Conservation (phyloP, 2,113 vertebrate species). For the Recurvirostra avosetta region DNA sequence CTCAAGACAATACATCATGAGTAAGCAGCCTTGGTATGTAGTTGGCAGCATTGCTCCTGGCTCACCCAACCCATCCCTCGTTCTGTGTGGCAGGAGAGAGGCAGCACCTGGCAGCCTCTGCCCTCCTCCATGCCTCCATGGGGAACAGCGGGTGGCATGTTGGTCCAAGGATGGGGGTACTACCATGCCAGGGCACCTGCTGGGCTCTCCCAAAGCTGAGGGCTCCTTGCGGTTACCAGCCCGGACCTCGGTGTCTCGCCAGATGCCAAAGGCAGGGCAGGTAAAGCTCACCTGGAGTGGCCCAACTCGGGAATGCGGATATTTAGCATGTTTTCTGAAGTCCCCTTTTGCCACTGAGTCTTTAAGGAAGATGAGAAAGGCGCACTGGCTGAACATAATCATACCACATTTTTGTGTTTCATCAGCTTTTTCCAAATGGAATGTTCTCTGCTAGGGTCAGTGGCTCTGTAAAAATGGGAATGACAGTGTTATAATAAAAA, state of each 20-base stretch:
- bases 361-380: neutral
- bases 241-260: neutral
- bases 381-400: neutral
- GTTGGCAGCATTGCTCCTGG: neutral
- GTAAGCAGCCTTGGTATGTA: neutral
- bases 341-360: neutral
- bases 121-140: neutral
- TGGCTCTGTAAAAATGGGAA: neutral
- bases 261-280: neutral
- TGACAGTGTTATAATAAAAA: neutral
- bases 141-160: rapidly evolving
- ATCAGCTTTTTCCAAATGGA: neutral
- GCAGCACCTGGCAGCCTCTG: neutral
- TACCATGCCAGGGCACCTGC: rapidly evolving
- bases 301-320: rapidly evolving
- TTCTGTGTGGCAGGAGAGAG: neutral
- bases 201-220: neutral
- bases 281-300: neutral
- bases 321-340: neutral
- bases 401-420: neutral
- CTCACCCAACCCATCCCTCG: neutral
- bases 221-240: neutral
- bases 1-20: neutral
- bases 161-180: neutral
- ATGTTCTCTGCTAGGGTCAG: neutral